Evolutionary conservation across 2,113 vertebrate genomes (phyloP).

Genomic region (Tragelaphus buxtoni): DNA sequence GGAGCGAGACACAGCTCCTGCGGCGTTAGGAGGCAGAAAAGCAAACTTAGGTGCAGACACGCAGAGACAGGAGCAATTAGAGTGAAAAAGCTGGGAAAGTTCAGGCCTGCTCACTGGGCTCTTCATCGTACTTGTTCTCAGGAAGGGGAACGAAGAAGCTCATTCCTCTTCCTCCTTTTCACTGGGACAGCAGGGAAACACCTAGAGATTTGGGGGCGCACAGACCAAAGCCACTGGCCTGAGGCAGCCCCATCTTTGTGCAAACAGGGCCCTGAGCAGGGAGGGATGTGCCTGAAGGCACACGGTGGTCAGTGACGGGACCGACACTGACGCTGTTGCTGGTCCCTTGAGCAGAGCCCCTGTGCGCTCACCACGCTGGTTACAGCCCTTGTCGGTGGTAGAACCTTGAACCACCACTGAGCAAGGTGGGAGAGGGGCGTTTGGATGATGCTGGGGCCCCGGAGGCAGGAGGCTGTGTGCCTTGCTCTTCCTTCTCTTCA

Average conservation of each 20-base stretch:
- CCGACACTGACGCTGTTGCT: accelerated
- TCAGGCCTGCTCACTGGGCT: neutral
- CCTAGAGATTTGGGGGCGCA: accelerated
- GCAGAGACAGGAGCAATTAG: neutral
- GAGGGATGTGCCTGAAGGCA: neutral
- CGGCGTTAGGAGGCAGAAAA: accelerated
- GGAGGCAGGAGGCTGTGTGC: accelerated
- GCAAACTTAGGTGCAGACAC: neutral
- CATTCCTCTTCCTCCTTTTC: neutral
- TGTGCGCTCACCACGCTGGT: accelerated
- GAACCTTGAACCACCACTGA: neutral
- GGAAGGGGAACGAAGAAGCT: neutral
- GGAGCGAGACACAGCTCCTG: neutral
- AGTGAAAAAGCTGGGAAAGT: accelerated
- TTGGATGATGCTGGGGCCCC: no score
- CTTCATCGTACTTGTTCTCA: neutral
- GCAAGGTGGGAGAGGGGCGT: neutral
- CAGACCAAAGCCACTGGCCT: neutral
- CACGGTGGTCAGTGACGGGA: accelerated
- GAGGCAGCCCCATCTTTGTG: no score
- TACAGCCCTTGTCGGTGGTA: no score
- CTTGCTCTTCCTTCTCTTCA: neutral
- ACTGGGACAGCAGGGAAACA: neutral
- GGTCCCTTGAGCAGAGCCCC: neutral
- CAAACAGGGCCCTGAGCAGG: neutral